Evolutionary conservation across 92 coral and sea anemone genomes (phyloP).

Genomic region (Anthopleura xanthogrammica): DNA sequence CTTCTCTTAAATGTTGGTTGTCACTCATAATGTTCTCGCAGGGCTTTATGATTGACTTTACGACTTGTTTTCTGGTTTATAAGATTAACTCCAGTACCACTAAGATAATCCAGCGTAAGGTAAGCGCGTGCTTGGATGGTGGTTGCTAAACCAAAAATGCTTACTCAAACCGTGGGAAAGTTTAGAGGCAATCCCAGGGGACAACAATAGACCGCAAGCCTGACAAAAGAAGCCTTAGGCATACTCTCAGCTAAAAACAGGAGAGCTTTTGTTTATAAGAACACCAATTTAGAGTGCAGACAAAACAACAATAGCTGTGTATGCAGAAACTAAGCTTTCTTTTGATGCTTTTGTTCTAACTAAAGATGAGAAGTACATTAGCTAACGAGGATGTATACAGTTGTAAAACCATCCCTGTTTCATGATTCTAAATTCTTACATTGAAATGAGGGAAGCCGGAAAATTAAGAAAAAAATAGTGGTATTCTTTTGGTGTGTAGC

Average conservation of each 20-base stretch:
- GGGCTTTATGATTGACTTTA: not conserved
- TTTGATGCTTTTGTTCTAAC: not conserved
- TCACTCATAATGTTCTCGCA: slow-evolving; percentile 6
- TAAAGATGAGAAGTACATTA: too few relatives aligned
- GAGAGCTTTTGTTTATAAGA: not conserved
- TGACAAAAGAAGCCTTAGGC: not conserved
- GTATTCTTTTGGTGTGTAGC: too few relatives aligned
- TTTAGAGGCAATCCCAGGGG: not conserved
- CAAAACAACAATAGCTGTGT: not conserved
- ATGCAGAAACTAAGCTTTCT: not conserved
- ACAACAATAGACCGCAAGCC: not conserved
- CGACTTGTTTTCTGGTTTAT: too few relatives aligned
- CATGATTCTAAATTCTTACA: too few relatives aligned
- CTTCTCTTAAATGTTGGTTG: not conserved
- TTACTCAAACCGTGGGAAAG: slow-evolving; percentile 1
- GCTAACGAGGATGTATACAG: too few relatives aligned
- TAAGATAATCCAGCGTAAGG: not conserved
- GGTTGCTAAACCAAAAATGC: not conserved
- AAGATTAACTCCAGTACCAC: not conserved
- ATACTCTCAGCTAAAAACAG: not conserved
- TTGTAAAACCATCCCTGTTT: too few relatives aligned
- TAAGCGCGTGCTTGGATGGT: not conserved
- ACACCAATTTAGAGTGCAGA: not conserved
- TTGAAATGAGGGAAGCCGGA: too few relatives aligned
- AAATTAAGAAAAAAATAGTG: too few relatives aligned